A percentile compares a stretch with the other conserved stretches of the same genome.
Conservation (phyloP, 2,888 invertebrate genomes). For the Drosophila leonis region DNA sequence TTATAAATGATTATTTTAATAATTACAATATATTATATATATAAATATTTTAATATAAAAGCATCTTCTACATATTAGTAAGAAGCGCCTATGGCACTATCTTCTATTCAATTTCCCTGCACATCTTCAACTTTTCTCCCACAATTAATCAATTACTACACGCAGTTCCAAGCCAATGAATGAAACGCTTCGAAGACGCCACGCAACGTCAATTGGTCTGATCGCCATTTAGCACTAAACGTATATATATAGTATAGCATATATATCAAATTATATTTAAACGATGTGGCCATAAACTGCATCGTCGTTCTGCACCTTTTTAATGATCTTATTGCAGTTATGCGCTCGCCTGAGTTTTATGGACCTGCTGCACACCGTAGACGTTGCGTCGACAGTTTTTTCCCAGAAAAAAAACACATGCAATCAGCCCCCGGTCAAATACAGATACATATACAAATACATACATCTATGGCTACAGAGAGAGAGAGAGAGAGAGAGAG, state of each 20-base stretch:
- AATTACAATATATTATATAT: too few relatives aligned
- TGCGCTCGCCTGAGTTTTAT: conserved; percentile 74
- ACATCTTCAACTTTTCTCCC: neutral
- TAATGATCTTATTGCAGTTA: conserved; percentile 69
- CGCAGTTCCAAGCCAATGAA: neutral
- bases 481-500: neutral
- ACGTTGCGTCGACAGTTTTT: conserved; percentile 83
- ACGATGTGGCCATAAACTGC: conserved; percentile 64
- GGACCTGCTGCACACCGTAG: conserved; percentile 66
- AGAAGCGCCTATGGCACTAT: neutral
- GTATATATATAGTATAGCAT: conserved; percentile 5
- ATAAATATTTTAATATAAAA: neutral
- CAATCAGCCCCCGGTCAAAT: conserved; percentile 49
- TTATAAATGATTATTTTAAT: neutral
- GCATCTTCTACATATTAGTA: neutral
- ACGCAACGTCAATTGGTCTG: conserved; percentile 15
- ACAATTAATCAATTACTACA: neutral
- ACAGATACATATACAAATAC: conserved; percentile 21
- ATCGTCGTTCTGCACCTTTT: conserved; percentile 66
- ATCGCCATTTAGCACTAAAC: conserved; percentile 13
- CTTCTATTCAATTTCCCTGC: neutral
- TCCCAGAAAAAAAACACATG: conserved; percentile 73
- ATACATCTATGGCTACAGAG: conserved; percentile 26
- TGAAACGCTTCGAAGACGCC: conserved; percentile 2
- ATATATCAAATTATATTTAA: conserved; percentile 30